Evolutionary conservation across 2,113 vertebrate genomes (phyloP).

Genomic region (Trichomycterus rosablanca): DNA sequence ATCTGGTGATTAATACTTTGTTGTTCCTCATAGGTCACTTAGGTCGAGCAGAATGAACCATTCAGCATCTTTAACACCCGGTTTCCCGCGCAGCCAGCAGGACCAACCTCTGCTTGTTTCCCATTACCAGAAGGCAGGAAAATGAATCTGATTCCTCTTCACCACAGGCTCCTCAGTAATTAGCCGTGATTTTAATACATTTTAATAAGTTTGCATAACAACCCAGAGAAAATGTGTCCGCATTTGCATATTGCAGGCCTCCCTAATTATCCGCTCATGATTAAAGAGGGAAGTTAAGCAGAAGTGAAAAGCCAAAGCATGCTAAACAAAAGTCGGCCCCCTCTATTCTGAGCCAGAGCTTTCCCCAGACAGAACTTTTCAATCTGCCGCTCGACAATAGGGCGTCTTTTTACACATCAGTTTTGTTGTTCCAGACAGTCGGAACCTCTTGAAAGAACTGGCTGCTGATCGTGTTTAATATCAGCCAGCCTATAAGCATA

Average conservation of each 20-base stretch:
- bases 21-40: conserved; percentile 30
- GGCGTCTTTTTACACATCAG: conserved; percentile 22
- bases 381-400: conserved; percentile 18
- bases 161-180: conserved; percentile 53
- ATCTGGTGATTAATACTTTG: conserved; percentile 37
- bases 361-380: conserved; percentile 41
- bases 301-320: conserved; percentile 50
- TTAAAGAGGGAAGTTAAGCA: conserved; percentile 59
- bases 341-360: conserved; percentile 6
- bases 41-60: conserved; percentile 32
- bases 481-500: too few relatives aligned
- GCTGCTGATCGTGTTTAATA: conserved; percentile 23
- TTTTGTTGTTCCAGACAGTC: conserved; percentile 33
- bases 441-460: conserved; percentile 18
- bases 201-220: conserved; percentile 67
- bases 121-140: conserved; percentile 41
- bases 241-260: conserved; percentile 58
- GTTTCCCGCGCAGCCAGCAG: conserved; percentile 24
- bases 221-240: conserved; percentile 51
- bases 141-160: conserved; percentile 42
- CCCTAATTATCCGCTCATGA: conserved; percentile 61
- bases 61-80: conserved; percentile 48
- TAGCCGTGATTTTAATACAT: conserved; percentile 61
- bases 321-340: conserved; percentile 46
- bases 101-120: conserved; percentile 35